phyloP scores from a whole-genome alignment of 2,888 invertebrate genomes.

The Aelia acuminata region DNA sequence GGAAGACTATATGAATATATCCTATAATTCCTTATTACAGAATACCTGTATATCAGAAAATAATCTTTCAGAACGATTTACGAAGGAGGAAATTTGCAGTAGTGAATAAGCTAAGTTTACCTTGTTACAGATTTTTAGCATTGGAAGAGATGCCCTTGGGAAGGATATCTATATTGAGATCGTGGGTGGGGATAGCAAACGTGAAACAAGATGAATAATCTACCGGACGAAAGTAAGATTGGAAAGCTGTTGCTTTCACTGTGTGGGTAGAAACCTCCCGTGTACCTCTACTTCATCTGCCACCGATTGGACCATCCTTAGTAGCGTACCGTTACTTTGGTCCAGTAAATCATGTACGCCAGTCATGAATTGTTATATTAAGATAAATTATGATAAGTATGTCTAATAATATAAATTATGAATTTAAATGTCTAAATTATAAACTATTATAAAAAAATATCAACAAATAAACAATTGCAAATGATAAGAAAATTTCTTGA shows the following conservation, averaged over 20 bases:
- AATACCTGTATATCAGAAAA: no score
- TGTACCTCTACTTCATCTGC: neutral
- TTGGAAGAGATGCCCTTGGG: neutral
- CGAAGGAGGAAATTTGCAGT: no score
- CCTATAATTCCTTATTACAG: no score
- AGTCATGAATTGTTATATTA: neutral
- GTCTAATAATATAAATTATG: no score
- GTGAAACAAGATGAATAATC: neutral
- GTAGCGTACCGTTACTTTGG: neutral
- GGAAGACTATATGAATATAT: no score
- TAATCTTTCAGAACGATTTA: no score
- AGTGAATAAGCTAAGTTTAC: no score
- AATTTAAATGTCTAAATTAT: no score
- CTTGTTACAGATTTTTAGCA: neutral
- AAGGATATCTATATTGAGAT: constrained; percentile 16
- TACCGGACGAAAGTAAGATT: constrained; percentile 40
- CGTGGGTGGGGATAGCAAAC: neutral
- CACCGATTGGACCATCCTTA: neutral
- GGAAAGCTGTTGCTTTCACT: constrained; percentile 51
- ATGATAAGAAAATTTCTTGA: no score
- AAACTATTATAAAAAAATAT: no score
- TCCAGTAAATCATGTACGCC: neutral
- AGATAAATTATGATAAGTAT: no score
- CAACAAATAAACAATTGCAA: no score
- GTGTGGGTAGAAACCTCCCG: neutral